Conservation (phyloP, 2,797 vertebrate species). For the Sebastes matsubarae region DNA sequence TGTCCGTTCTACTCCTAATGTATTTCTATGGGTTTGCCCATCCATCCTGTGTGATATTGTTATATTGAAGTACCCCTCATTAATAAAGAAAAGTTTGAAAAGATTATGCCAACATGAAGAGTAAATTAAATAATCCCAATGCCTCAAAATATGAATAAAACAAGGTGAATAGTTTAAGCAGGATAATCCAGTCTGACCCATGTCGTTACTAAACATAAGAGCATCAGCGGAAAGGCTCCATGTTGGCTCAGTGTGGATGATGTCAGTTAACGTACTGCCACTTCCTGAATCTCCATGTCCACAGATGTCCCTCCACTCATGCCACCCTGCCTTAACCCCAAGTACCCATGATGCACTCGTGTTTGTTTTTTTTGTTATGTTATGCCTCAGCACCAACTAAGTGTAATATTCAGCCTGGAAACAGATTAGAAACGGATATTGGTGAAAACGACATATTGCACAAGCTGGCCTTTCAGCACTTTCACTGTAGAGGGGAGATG, state of each 20-base stretch:
- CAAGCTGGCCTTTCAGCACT: conserved; percentile 30
- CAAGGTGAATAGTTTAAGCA: background rate
- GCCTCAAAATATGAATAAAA: too few relatives aligned
- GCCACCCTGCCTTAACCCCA: too few relatives aligned
- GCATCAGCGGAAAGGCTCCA: too few relatives aligned
- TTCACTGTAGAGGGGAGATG: conserved; percentile 31
- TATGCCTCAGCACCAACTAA: conserved; percentile 1
- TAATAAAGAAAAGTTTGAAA: too few relatives aligned
- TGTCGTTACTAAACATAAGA: background rate
- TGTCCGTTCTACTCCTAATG: too few relatives aligned
- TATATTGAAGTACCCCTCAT: too few relatives aligned
- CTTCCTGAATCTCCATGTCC: conserved; percentile 14
- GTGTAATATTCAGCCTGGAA: conserved; percentile 2
- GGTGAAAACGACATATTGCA: conserved; percentile 48
- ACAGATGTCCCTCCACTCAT: conserved; percentile 18
- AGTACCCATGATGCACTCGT: conserved; percentile 2
- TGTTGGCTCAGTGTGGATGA: background rate
- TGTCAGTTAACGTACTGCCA: background rate
- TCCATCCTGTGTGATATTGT: too few relatives aligned
- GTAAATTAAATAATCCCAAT: too few relatives aligned
- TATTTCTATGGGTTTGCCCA: too few relatives aligned
- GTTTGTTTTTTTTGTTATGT: background rate
- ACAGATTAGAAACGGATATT: conserved; percentile 18
- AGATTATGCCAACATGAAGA: too few relatives aligned
- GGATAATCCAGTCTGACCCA: background rate